Base-by-base conservation (phyloP, 2,888 invertebrate species). In the Hemaris fuciformis region DNA sequence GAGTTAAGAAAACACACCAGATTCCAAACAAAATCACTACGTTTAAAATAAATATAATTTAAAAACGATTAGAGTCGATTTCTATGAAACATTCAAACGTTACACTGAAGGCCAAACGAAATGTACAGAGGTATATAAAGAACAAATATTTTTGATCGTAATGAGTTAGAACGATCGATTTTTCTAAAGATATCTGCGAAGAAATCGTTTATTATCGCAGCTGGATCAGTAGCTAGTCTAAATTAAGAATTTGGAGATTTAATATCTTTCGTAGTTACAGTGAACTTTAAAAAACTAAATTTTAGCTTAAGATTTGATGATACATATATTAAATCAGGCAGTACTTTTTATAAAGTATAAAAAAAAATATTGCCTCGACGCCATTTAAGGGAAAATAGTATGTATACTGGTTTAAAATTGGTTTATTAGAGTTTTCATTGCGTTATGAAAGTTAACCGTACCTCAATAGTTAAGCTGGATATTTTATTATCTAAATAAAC, bases 81-180 rank as follows among this genome's bases (percentile, higher is more conserved):
- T 53, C 31, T 5, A 53, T 48, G 31, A 53, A 53, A 25, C 3
- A 48, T n/a, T 48, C n/a, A 20, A 23, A 2, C 31, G 10, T 18
- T 53, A 53, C 31, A 31, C 31, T 31, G 53, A 53, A 53, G 53
- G 53, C 31, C 53, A 31, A 18, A 2, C 38, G 38, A 10, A 38
- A 38, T n/a, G 38, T 10, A 1, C 3, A 27, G 53, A n/a, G n/a
- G 15, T 53, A 53, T 53, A 53, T 53, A 53, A 10, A 53, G 53
- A 31, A 53, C 18, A 53, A 53, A 53, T 53, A 53, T 53, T 31
- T 53, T 31, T 27, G 18, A 31, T 53, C 53, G 31, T 53, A 53
- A 27, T 27, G 27, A 15, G 8, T 48, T 53, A 27, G 27, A 53
- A 53, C 10, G 31, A 53, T 31, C 27, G 53, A 31, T 53, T 48